phyloP scores from a whole-genome alignment of 1,140 invertebrate genomes.

The Adelges cooleyi region DNA sequence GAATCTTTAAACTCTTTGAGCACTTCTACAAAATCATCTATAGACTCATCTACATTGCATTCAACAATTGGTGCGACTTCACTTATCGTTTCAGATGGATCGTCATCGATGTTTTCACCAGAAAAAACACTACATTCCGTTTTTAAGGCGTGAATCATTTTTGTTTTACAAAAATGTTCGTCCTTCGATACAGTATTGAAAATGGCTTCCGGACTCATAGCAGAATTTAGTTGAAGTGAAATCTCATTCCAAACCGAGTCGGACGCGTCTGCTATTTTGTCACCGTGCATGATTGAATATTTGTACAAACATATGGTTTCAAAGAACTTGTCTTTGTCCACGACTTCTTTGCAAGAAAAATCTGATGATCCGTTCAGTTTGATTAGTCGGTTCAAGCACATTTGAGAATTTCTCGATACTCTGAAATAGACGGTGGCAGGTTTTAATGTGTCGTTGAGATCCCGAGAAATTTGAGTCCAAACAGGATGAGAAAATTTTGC shows the following conservation, averaged over 20 bases:
- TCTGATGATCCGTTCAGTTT: neutral
- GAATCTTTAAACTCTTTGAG: neutral
- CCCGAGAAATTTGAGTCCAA: slow-evolving; percentile 23
- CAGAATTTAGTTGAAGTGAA: slow-evolving; percentile 6
- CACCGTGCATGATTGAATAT: slow-evolving; percentile 21
- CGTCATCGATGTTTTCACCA: neutral
- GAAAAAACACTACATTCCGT: slow-evolving; percentile 15
- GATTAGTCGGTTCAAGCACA: slow-evolving; percentile 13
- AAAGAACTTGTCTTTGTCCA: neutral
- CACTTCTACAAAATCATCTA: neutral
- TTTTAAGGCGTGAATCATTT: slow-evolving; percentile 24
- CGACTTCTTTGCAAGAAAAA: neutral
- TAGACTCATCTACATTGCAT: neutral
- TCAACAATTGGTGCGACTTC: slow-evolving; percentile 14
- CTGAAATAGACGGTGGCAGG: slow-evolving; percentile 23
- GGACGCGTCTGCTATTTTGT: slow-evolving; percentile 1
- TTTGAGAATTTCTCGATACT: slow-evolving; percentile 13
- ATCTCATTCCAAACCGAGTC: slow-evolving; percentile 22
- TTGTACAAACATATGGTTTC: slow-evolving; percentile 24
- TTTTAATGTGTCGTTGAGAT: slow-evolving; percentile 4
- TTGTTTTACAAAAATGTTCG: slow-evolving; percentile 5
- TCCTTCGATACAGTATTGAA: neutral
- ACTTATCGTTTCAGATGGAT: slow-evolving; percentile 2
- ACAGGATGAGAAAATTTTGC: slow-evolving; percentile 23
- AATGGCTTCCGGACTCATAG: neutral